These are phyloP conservation scores for Hipparchia sbordonii DNA, from an alignment of 2,888 invertebrate species.

Conservation along the genomic window DNA sequence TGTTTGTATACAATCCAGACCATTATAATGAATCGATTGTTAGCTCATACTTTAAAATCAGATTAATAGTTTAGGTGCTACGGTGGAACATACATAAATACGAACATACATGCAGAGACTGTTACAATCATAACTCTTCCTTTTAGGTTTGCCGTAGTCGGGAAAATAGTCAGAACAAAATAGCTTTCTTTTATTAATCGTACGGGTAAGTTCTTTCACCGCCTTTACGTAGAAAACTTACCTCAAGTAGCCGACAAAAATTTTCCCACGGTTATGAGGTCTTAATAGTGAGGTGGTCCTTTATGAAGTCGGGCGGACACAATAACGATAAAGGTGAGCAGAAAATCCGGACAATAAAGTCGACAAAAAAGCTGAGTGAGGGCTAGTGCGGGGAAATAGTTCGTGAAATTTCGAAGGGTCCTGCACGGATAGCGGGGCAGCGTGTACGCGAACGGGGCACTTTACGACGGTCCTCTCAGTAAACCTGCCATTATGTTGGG, in stretches of 20 bases:
- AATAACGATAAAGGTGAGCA: conserved; percentile 82
- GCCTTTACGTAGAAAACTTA: conserved; percentile 19
- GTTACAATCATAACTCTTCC: too few relatives aligned
- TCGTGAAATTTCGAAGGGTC: conserved; percentile 80
- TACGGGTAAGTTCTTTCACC: conserved; percentile 1
- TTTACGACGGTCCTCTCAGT: conserved; percentile 80
- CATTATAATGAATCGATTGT: too few relatives aligned
- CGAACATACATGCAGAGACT: too few relatives aligned
- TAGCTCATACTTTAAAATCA: too few relatives aligned
- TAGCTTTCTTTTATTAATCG: neutral
- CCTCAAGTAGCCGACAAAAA: conserved; percentile 37
- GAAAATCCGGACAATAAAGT: conserved; percentile 82
- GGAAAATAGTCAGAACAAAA: neutral
- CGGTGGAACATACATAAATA: too few relatives aligned
- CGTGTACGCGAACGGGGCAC: conserved; percentile 66
- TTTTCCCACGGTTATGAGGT: conserved; percentile 82
- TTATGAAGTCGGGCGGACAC: conserved; percentile 80
- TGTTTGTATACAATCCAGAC: too few relatives aligned
- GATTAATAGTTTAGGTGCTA: too few relatives aligned
- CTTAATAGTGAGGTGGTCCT: conserved; percentile 78
- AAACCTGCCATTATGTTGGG: conserved; percentile 81
- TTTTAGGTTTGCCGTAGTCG: neutral
- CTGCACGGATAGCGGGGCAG: conserved; percentile 58
- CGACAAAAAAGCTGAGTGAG: conserved; percentile 77
- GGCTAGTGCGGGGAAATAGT: conserved; percentile 81